phyloP scores from a whole-genome alignment of 2,888 invertebrate species.

The Rhingia rostrata region DNA sequence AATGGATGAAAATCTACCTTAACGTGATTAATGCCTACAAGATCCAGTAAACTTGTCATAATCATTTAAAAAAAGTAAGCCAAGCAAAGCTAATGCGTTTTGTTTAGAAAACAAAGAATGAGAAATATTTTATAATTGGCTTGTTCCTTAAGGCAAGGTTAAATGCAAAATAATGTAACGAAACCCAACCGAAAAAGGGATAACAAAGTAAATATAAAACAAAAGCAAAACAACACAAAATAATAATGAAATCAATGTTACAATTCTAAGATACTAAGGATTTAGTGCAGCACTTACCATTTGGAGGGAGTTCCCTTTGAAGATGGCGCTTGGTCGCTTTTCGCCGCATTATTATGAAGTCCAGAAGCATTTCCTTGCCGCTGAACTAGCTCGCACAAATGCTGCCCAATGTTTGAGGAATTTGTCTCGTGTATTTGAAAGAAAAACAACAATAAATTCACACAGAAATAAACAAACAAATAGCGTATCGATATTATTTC shows the following conservation, averaged over 20 bases:
- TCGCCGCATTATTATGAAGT: slow-evolving; percentile 77
- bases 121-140: neutral
- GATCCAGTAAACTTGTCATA: too few species aligned
- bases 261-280: neutral
- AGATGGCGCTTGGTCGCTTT: slow-evolving; percentile 75
- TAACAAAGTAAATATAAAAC: neutral
- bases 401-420: slow-evolving; percentile 76
- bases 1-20: too few species aligned
- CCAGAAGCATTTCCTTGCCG: slow-evolving; percentile 77
- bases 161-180: slow-evolving; percentile 1
- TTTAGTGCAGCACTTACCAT: slow-evolving; percentile 69
- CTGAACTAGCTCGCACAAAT: slow-evolving; percentile 78
- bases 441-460: neutral
- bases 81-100: slow-evolving; percentile 28
- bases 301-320: slow-evolving; percentile 75
- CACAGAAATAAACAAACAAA: too few species aligned
- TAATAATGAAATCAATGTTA: neutral
- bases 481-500: too few species aligned
- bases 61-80: neutral
- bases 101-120: slow-evolving; percentile 14
- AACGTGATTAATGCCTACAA: too few species aligned
- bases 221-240: neutral
- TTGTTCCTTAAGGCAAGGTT: neutral
- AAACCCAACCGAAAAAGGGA: neutral
- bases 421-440: slow-evolving; percentile 4